Conservation (phyloP, 1,140 invertebrate genomes). For the Stegodyphus dumicola region DNA sequence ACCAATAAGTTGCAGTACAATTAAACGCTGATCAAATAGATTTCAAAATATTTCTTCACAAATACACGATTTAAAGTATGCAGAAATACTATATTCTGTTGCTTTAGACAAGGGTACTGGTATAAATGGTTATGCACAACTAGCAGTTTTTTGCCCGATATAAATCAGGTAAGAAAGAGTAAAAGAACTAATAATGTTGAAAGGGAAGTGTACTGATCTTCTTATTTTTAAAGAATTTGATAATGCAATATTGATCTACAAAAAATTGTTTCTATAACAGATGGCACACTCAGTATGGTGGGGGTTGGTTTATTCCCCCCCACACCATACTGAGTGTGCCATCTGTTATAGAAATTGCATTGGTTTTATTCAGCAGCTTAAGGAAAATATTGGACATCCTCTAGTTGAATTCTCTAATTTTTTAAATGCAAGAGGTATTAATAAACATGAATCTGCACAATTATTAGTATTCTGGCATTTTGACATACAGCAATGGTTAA, state of each 20-base stretch:
- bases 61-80: conserved; percentile 4
- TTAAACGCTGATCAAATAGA: conserved; percentile 14
- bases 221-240: conserved; percentile 13
- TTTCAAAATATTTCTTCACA: conserved; percentile 1
- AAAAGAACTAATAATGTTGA: conserved; percentile 6
- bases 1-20: conserved; percentile 8
- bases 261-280: conserved; percentile 2
- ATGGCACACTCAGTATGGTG: not conserved
- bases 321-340: too few relatives aligned
- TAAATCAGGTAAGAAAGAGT: not conserved
- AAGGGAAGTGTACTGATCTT: conserved; percentile 3
- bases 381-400: conserved; percentile 39
- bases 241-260: conserved; percentile 1
- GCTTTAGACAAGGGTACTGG: conserved; percentile 5
- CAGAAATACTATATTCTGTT: conserved; percentile 9
- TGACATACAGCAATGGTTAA: conserved; percentile 66
- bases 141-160: not conserved
- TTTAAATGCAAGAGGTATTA: conserved; percentile 63
- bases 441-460: conserved; percentile 64
- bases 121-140: conserved; percentile 7
- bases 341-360: too few relatives aligned
- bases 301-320: too few relatives aligned
- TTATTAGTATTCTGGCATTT: conserved; percentile 66
- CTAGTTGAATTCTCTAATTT: conserved; percentile 63
- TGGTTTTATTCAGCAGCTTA: conserved; percentile 20